phyloP scores from a whole-genome alignment of 1,140 invertebrate species.

The Pectinophora gossypiella region DNA sequence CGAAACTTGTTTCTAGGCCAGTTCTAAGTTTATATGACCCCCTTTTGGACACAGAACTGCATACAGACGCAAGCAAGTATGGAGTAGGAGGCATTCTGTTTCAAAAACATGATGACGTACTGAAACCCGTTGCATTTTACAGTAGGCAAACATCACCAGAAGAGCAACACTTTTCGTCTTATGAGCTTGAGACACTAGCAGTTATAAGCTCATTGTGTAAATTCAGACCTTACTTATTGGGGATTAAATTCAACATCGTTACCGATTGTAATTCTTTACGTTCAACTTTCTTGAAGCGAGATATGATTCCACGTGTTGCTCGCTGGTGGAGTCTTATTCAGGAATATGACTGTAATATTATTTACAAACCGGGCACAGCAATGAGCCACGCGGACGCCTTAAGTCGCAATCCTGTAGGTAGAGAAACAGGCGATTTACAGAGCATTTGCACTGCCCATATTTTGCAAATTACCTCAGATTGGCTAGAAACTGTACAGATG shows the following conservation, averaged over 20 bases:
- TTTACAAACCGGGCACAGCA: not conserved
- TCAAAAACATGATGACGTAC: not conserved
- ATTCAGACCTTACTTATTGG: not conserved
- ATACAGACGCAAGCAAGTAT: conserved; percentile 6
- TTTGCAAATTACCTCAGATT: not conserved
- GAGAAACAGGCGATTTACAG: not conserved
- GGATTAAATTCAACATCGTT: not conserved
- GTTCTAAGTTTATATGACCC: conserved; percentile 20
- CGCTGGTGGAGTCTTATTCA: conserved; percentile 3
- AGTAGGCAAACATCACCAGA: not conserved
- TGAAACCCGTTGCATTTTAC: not conserved
- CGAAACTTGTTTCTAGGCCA: conserved; percentile 11
- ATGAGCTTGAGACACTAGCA: conserved; percentile 2
- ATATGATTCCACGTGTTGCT: conserved; percentile 4
- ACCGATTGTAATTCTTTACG: conserved; percentile 3
- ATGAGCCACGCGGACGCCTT: not conserved
- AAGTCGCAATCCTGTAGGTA: not conserved
- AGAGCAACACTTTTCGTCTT: not conserved
- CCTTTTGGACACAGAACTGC: conserved; percentile 15
- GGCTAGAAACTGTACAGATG: not conserved
- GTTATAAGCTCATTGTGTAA: not conserved
- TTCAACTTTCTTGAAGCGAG: not conserved
- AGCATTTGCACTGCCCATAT: not conserved
- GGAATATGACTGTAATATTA: not conserved
- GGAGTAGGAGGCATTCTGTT: conserved; percentile 27